Conservation (phyloP, 2,113 vertebrate genomes). For the Tichodroma muraria region DNA sequence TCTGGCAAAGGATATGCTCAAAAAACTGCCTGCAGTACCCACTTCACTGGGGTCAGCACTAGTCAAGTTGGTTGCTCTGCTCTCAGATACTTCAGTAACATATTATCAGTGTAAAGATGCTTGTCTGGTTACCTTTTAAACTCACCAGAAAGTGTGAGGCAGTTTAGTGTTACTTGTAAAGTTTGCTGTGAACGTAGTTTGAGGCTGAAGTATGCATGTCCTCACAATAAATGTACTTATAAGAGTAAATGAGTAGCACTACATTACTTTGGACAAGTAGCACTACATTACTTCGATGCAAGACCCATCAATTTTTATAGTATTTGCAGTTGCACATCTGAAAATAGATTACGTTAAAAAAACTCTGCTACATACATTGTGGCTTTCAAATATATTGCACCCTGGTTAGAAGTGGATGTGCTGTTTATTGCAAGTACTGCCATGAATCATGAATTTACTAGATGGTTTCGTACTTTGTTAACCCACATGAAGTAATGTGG, state of each 20-base stretch:
- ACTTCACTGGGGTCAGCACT: not conserved
- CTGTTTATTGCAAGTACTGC: not conserved
- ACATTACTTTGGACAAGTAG: not conserved
- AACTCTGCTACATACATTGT: not conserved
- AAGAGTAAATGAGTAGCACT: not conserved
- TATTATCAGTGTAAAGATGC: not conserved
- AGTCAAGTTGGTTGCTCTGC: not conserved
- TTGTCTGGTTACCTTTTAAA: not conserved
- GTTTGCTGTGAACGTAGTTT: not conserved
- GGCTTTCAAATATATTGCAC: not conserved
- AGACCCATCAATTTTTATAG: not conserved
- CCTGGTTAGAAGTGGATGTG: not conserved
- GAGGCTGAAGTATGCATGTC: not conserved
- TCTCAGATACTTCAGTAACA: not conserved
- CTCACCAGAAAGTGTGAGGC: not conserved
- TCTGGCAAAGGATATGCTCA: not conserved
- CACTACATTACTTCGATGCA: not conserved
- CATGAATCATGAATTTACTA: conserved; percentile 15
- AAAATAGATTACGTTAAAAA: not conserved
- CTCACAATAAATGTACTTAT: not conserved
- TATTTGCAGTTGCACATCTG: not conserved
- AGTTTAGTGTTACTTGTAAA: not conserved
- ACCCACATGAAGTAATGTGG: not conserved
- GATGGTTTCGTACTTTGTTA: conserved; percentile 2
- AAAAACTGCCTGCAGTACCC: not conserved